phyloP scores from a whole-genome alignment of 1,140 invertebrate species.

The Lepidostoma basale region DNA sequence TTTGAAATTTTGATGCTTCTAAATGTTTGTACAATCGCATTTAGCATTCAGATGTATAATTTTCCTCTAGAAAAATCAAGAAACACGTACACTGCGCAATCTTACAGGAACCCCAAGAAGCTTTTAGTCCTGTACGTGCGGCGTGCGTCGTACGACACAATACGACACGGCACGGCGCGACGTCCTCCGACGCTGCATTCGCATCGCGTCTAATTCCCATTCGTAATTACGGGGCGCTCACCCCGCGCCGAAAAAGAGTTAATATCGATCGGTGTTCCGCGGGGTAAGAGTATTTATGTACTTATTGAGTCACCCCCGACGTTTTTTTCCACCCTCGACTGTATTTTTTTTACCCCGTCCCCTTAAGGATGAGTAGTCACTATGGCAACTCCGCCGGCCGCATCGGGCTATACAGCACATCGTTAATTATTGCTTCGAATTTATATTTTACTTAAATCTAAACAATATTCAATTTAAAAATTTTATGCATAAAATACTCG shows the following conservation, averaged over 20 bases:
- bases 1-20: no score
- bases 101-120: no score
- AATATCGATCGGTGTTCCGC: conserved; percentile 65
- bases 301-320: conserved; percentile 60
- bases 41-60: no score
- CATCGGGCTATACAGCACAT: conserved; percentile 29
- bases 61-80: no score
- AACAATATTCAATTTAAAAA: no score
- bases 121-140: no score
- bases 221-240: conserved; percentile 41
- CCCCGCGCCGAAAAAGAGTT: conserved; percentile 57
- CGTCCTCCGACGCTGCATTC: conserved; percentile 14
- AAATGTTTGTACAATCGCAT: no score
- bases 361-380: conserved; percentile 64
- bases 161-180: background rate
- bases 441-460: no score
- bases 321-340: conserved; percentile 64
- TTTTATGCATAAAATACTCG: no score
- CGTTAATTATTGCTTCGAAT: conserved; percentile 4
- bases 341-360: conserved; percentile 60
- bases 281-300: conserved; percentile 47
- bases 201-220: conserved; percentile 29
- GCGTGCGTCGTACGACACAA: background rate
- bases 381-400: conserved; percentile 57
- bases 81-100: no score